Conservation (phyloP, 2,113 vertebrate species). For the Pomatorhinus ruficollis region DNA sequence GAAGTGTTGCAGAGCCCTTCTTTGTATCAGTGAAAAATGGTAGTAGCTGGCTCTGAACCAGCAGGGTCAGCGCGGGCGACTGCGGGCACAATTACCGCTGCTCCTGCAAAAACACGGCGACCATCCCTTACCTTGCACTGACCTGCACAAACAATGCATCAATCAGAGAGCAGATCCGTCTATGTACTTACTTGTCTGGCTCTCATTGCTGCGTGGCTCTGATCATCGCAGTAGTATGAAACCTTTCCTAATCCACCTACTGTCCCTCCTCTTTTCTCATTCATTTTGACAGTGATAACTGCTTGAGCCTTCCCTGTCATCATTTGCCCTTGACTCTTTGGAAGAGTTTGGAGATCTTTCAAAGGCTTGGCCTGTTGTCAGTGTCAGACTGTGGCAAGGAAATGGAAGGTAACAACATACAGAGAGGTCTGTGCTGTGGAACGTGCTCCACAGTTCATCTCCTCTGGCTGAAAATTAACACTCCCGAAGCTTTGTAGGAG, state of each 20-base stretch:
- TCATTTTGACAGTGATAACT: slow-evolving; percentile 62
- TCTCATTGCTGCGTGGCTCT: slow-evolving; percentile 20
- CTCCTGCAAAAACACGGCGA: background rate
- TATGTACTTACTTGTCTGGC: slow-evolving; percentile 43
- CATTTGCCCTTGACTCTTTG: slow-evolving; percentile 46
- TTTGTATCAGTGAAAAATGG: background rate
- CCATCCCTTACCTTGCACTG: slow-evolving; percentile 22
- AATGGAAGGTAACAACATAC: slow-evolving; percentile 13
- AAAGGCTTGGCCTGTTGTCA: slow-evolving; percentile 60
- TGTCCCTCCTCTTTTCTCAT: slow-evolving; percentile 36
- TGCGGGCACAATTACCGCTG: background rate
- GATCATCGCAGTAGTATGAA: slow-evolving; percentile 17
- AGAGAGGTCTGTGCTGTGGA: background rate
- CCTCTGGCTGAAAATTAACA: slow-evolving; percentile 13
- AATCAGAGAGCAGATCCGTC: slow-evolving; percentile 12
- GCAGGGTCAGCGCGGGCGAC: background rate
- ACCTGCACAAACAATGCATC: slow-evolving; percentile 59
- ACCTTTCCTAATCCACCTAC: slow-evolving; percentile 52
- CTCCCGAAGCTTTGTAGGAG: background rate
- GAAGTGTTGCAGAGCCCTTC: background rate
- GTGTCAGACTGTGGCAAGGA: background rate
- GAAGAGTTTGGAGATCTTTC: slow-evolving; percentile 54
- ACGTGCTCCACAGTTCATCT: background rate
- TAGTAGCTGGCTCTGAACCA: background rate
- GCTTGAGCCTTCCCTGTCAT: slow-evolving; percentile 67